phyloP scores from a whole-genome alignment of 2,113 vertebrate species.

The Tetrax tetrax region DNA sequence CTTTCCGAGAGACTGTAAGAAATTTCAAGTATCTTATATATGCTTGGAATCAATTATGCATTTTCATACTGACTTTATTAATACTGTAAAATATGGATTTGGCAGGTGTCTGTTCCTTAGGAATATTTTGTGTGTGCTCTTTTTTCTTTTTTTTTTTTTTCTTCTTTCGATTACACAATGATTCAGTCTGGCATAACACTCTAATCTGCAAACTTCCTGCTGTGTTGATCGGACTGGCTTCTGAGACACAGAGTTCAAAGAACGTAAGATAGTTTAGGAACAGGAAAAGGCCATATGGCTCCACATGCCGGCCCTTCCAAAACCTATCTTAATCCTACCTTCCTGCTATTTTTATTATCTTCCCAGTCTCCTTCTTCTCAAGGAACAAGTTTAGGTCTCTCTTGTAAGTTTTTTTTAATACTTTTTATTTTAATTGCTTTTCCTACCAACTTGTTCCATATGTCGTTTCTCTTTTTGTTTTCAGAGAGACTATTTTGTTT shows the following conservation, averaged over 20 bases:
- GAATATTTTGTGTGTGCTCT: neutral
- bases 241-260: conserved; percentile 67
- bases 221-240: conserved; percentile 59
- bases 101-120: conserved; percentile 42
- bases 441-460: conserved; percentile 43
- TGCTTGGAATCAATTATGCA: neutral
- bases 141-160: neutral
- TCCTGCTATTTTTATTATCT: conserved; percentile 63
- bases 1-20: neutral
- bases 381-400: neutral
- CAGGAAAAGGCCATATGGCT: conserved; percentile 67
- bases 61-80: neutral
- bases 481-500: neutral
- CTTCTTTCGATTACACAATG: neutral
- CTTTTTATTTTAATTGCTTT: conserved; percentile 38
- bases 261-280: conserved; percentile 58
- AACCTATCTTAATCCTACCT: conserved; percentile 67
- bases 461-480: conserved; percentile 32
- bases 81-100: conserved; percentile 16
- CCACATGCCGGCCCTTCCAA: conserved; percentile 53
- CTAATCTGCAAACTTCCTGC: conserved; percentile 68
- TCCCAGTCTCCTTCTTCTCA: neutral
- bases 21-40: neutral
- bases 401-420: neutral
- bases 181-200: conserved; percentile 58